Evolutionary conservation across 2,113 vertebrate genomes (phyloP).

Genomic region (Menidia beryllina): DNA sequence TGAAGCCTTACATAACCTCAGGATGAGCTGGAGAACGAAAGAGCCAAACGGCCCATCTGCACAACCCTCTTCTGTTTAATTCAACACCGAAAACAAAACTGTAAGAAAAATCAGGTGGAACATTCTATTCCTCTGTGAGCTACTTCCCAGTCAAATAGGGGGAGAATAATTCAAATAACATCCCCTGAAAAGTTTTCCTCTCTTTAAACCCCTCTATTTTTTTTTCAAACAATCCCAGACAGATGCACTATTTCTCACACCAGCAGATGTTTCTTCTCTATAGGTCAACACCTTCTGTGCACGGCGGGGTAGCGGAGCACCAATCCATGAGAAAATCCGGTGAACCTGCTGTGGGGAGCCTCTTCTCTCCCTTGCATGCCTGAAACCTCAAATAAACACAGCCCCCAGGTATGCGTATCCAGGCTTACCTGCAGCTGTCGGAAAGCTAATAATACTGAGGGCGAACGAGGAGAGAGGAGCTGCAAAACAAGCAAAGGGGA

Average conservation of each 20-base stretch:
- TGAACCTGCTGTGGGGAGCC: slow-evolving; percentile 40
- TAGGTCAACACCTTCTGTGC: slow-evolving; percentile 51
- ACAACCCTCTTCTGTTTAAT: slow-evolving; percentile 23
- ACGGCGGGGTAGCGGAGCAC: slow-evolving; percentile 32
- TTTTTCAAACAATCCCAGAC: not conserved
- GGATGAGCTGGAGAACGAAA: slow-evolving; percentile 28
- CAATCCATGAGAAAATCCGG: slow-evolving; percentile 57
- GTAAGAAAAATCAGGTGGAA: not conserved
- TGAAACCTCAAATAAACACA: slow-evolving; percentile 37
- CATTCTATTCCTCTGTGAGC: not conserved
- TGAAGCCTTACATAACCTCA: slow-evolving; percentile 49
- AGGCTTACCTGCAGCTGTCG: slow-evolving; percentile 44
- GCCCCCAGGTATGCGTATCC: slow-evolving; percentile 42
- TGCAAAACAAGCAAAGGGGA: slow-evolving; percentile 7
- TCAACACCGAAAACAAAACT: slow-evolving; percentile 1
- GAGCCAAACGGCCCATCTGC: slow-evolving; percentile 18
- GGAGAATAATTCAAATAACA: not conserved
- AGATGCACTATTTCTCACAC: not conserved
- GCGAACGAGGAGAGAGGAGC: not conserved
- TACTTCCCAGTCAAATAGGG: not conserved
- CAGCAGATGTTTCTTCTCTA: slow-evolving; percentile 36
- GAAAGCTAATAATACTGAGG: slow-evolving; percentile 34
- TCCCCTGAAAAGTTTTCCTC: slow-evolving; percentile 7
- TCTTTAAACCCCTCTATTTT: not conserved
- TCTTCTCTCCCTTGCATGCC: slow-evolving; percentile 5